Evolutionary conservation across 2,888 invertebrate genomes (phyloP), one percentile per base, ranked within the genome.

Genomic region (Deilephila elpenor): DNA sequence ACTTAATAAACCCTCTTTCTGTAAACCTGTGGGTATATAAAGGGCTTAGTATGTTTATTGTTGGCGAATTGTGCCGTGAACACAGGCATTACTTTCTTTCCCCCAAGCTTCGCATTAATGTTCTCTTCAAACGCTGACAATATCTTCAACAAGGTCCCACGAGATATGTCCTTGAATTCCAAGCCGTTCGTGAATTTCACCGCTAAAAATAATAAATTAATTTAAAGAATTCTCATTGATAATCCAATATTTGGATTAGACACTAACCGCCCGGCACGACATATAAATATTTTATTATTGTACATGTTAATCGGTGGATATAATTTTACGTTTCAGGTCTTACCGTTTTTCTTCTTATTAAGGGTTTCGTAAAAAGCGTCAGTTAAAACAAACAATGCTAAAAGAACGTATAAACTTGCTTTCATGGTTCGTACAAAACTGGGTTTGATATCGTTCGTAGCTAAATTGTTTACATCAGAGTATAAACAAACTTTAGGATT

Each of bases 11-110:
- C 59, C 17, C 44, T 60, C 25, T 70, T 70, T 32, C 73, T 71
- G 20, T 75, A 78, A 11, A 82, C 62, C 29, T 80, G 75, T 1
- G 91, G 91, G 76, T 89, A 93, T 4, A 93, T 86, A 61, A 82
- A 89, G 0, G 84, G 86, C 11, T 78, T 86, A 0, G 92, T 91
- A 25, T 83, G 87, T 64, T 84, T 81, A 71, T 93, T 93, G 74
- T 92, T 93, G 0, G 83, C 85, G 64, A 92, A 93, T 11, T 86
- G 76, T 0, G 92, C 93, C 0, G 83, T 86, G 71, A 91, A 88
- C 0, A 87, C 37, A 0, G 89, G 88, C 44, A 75, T 78, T 5
- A 78, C 5, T 7, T 80, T 81, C 29, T 78, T 78, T 11, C 71
- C 73, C 7, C 71, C 62, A 1, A 81, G 71, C 4, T 74, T 78